A percentile compares a stretch with the other conserved stretches of the same genome.
phyloP scores from a whole-genome alignment of 2,113 vertebrate genomes.

The Hoplias malabaricus region DNA sequence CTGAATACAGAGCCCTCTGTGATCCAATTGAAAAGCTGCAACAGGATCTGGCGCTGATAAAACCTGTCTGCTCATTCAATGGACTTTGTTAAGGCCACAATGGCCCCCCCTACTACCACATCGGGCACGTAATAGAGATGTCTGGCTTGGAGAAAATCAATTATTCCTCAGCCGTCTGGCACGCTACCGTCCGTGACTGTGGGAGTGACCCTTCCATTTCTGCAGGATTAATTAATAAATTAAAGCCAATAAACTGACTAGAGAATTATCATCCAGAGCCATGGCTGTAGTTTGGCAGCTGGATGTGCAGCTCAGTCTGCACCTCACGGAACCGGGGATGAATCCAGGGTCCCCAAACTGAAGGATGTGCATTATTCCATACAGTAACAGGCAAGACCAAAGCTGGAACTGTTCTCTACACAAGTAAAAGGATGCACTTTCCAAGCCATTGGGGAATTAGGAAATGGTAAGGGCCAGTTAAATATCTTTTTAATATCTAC shows the following conservation, averaged over 20 bases:
- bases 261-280: constrained; percentile 25
- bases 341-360: no score
- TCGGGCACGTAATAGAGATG: constrained; percentile 28
- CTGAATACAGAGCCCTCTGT: neutral
- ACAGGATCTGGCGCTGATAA: constrained; percentile 1
- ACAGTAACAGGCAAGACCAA: no score
- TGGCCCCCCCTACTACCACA: constrained; percentile 29
- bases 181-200: neutral
- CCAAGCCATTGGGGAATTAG: no score
- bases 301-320: no score
- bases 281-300: neutral
- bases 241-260: neutral
- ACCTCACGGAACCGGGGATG: no score
- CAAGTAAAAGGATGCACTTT: no score
- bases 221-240: constrained; percentile 15
- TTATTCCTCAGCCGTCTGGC: constrained; percentile 25
- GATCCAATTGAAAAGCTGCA: neutral
- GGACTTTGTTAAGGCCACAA: constrained; percentile 25
- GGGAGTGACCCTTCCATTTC: constrained; percentile 3
- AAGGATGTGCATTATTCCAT: no score
- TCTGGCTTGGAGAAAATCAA: constrained; percentile 29
- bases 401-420: no score
- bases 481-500: no score
- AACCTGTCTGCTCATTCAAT: constrained; percentile 20
- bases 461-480: no score